Conservation (phyloP, 2,888 invertebrate genomes). For the Cancer borealis region DNA sequence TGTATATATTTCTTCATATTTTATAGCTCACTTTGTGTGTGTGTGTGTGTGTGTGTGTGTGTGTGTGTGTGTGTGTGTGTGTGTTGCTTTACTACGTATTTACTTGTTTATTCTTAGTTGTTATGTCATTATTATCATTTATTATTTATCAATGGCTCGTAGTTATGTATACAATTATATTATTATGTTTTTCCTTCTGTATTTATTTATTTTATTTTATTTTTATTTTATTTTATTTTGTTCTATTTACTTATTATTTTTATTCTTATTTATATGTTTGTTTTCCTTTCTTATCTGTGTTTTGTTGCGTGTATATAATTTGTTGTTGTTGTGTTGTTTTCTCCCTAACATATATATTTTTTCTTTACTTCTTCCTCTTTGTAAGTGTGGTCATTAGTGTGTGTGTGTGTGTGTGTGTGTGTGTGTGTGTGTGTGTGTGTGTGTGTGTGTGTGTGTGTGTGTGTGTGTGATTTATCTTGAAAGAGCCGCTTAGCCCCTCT, state of each 20-base stretch:
- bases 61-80: too few relatives aligned
- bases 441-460: slow-evolving; percentile 36
- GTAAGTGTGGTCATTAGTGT: not conserved
- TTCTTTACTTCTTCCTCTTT: not conserved
- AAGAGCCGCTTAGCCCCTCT: not conserved
- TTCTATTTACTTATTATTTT: not conserved
- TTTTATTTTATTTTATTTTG: not conserved
- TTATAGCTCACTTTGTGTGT: too few relatives aligned
- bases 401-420: slow-evolving; percentile 41
- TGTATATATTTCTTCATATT: not conserved
- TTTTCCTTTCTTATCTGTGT: not conserved
- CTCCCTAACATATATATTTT: not conserved
- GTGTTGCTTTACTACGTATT: not conserved
- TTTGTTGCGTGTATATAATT: not conserved
- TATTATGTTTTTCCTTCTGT: not conserved
- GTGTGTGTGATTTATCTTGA: not conserved
- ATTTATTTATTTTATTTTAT: not conserved
- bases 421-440: slow-evolving; percentile 39
- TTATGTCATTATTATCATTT: not conserved
- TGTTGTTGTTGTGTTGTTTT: not conserved
- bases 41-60: not conserved
- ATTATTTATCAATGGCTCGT: too few relatives aligned
- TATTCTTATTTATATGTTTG: not conserved
- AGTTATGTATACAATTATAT: too few relatives aligned
- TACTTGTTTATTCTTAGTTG: not conserved